Percentiles rank a stretch among this genome's conserved stretches.
Evolutionary conservation across 2,113 vertebrate genomes (phyloP).

Genomic region (Syngnathus floridae): DNA sequence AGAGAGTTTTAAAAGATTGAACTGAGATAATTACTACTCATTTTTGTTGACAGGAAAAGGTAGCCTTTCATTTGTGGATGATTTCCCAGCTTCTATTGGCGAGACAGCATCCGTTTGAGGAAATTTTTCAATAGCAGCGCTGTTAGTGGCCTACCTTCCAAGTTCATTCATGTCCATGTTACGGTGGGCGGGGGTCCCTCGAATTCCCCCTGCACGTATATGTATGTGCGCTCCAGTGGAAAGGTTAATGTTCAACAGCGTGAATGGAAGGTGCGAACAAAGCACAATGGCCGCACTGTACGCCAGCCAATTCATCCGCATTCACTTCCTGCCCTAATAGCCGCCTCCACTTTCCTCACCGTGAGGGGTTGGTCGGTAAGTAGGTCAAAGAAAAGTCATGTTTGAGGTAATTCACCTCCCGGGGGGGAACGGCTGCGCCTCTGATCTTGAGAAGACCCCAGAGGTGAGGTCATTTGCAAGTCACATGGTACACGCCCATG

Average conservation of each 20-base stretch:
- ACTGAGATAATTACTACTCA: neutral
- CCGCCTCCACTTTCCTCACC: conserved; percentile 58
- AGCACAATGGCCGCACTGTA: conserved; percentile 74
- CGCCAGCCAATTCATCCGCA: conserved; percentile 70
- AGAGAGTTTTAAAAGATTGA: neutral
- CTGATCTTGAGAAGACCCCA: conserved; percentile 69
- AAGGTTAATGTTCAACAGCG: conserved; percentile 70
- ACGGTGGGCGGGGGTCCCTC: neutral
- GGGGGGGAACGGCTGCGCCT: conserved; percentile 40
- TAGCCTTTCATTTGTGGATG: neutral
- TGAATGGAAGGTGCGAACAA: conserved; percentile 65
- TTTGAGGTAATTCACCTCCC: conserved; percentile 71
- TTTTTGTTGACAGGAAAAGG: neutral
- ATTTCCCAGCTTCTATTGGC: neutral
- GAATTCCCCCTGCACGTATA: neutral
- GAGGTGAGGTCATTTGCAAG: conserved; percentile 65
- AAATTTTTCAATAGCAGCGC: neutral
- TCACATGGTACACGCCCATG: conserved; percentile 44
- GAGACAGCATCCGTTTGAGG: neutral
- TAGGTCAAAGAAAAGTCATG: conserved; percentile 74
- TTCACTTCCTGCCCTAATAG: conserved; percentile 73
- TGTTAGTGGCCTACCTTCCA: neutral
- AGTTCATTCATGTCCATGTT: conserved; percentile 8
- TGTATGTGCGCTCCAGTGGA: conserved; percentile 15
- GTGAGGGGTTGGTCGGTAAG: conserved; percentile 54